Evolutionary conservation across 2,113 vertebrate species (phyloP), one percentile per base, ranked within the genome.

Genomic region (Paradisaea rubra): DNA sequence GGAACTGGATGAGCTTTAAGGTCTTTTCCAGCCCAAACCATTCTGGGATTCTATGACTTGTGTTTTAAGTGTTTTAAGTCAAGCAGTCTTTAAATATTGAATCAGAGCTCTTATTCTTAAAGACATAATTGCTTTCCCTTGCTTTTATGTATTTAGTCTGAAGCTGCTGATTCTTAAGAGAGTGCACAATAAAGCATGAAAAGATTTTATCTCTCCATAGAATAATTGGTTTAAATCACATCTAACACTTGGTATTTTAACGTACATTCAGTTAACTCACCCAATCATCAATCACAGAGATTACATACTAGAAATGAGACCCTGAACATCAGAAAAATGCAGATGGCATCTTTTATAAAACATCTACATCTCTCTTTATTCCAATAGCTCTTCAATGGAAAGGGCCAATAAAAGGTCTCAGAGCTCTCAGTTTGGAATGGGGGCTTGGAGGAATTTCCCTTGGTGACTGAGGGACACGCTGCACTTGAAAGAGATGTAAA

Each of bases 61-160:
- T 59, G 27, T 69, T 89, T 60, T 66, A 81, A 89, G 69, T 81
- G 28, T 63, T 88, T 83, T 60, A 95, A 83, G 41, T 47, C 73
- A 86, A 69, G 41, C 30, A 59, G 60, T 83, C 81, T 79, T 86
- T 77, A 72, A 89, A 69, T 74, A 42, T 42, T 88, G 65, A 82
- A 69, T 89, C 76, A 83, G 54, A 83, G 72, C 54, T 84, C 68
- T 59, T 89, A n/a, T 81, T 77, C 79, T 61, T 85, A 47, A 72
- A 84, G 72, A 77, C 21, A 37, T 73, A 83, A 94, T 24, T 63
- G 25, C 18, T 76, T 91, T 72, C 63, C 35, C 31, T 82, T 65
- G 52, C 68, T 91, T 95, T 74, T 50, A 92, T 68, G 50, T 78
- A 57, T 68, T 89, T 94, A 47, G 18, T 37, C 68, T 84, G 81